phyloP scores from a whole-genome alignment of 2,888 invertebrate species.

The Plagodis dolabraria region DNA sequence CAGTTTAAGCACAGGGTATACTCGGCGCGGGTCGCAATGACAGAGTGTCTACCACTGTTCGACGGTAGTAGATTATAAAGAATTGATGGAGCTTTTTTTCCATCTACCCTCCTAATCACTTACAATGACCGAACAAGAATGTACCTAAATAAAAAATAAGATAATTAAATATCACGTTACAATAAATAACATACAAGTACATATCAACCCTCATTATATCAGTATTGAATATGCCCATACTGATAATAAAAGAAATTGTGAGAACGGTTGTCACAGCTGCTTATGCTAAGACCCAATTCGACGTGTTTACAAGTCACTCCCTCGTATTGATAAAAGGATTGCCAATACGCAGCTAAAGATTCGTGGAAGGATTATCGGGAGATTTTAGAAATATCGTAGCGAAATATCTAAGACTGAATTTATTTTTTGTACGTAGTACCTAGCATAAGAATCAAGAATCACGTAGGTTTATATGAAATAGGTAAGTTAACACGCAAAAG shows the following conservation, averaged over 20 bases:
- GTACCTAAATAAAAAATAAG: background rate
- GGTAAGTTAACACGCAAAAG: no score
- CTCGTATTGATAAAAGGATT: slow-evolving; percentile 29
- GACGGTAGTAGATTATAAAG: no score
- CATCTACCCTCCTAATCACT: no score
- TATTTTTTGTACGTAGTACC: background rate
- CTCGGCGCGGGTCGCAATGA: no score
- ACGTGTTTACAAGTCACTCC: slow-evolving; percentile 26
- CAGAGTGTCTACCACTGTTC: no score
- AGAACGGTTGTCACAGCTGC: slow-evolving; percentile 24
- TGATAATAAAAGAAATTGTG: slow-evolving; percentile 26
- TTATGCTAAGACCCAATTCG: slow-evolving; percentile 28
- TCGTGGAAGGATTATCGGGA: slow-evolving; percentile 22
- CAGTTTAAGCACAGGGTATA: no score
- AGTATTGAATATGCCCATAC: slow-evolving; percentile 3
- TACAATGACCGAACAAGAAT: no score
- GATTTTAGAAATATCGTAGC: slow-evolving; percentile 18
- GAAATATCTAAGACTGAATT: slow-evolving; percentile 4
- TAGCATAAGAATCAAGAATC: background rate
- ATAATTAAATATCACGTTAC: background rate
- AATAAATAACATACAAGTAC: no score
- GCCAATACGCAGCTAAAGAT: slow-evolving; percentile 16
- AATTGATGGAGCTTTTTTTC: no score
- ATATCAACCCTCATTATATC: background rate
- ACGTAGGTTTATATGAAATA: background rate